Conservation (phyloP, 2,797 vertebrate genomes). For the Notoglanidium macrostoma region DNA sequence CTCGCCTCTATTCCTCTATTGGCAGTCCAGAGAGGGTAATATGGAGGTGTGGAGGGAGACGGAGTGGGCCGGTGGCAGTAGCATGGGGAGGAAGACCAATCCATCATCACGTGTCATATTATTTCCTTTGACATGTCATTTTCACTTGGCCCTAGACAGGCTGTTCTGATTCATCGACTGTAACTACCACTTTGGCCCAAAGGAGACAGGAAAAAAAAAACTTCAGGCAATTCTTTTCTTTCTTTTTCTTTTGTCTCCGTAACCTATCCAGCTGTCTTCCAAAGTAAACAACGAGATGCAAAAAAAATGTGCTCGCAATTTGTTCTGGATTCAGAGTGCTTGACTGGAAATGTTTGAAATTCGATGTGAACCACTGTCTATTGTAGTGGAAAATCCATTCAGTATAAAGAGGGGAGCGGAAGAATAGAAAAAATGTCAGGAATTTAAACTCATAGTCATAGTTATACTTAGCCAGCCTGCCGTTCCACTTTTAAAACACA, state of each 20-base stretch:
- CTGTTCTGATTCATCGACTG: slow-evolving; percentile 52
- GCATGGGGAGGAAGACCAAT: slow-evolving; percentile 65
- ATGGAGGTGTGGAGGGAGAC: slow-evolving; percentile 57
- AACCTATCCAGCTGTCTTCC: slow-evolving; percentile 70
- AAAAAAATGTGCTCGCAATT: slow-evolving; percentile 67
- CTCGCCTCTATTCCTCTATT: slow-evolving; percentile 29
- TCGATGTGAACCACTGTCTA: slow-evolving; percentile 35
- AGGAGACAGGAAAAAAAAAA: slow-evolving; percentile 51
- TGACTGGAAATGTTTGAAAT: slow-evolving; percentile 39
- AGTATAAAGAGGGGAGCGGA: slow-evolving; percentile 19
- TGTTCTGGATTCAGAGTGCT: slow-evolving; percentile 70
- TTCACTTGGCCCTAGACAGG: slow-evolving; percentile 64
- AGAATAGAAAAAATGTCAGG: slow-evolving; percentile 42
- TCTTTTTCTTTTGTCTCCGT: slow-evolving; percentile 57
- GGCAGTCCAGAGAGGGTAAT: slow-evolving; percentile 55
- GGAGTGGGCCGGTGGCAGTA: slow-evolving; percentile 59
- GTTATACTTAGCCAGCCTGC: neutral
- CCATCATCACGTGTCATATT: slow-evolving; percentile 70
- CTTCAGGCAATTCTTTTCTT: slow-evolving; percentile 36
- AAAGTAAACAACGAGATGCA: slow-evolving; percentile 67
- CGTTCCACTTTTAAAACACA: neutral
- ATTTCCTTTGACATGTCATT: slow-evolving; percentile 73
- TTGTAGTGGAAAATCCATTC: slow-evolving; percentile 70
- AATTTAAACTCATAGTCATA: slow-evolving; percentile 25
- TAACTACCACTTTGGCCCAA: slow-evolving; percentile 55